Evolutionary conservation across 1,140 invertebrate genomes (phyloP), one percentile per base, ranked within the genome.

Genomic region (Drosophila bocqueti): DNA sequence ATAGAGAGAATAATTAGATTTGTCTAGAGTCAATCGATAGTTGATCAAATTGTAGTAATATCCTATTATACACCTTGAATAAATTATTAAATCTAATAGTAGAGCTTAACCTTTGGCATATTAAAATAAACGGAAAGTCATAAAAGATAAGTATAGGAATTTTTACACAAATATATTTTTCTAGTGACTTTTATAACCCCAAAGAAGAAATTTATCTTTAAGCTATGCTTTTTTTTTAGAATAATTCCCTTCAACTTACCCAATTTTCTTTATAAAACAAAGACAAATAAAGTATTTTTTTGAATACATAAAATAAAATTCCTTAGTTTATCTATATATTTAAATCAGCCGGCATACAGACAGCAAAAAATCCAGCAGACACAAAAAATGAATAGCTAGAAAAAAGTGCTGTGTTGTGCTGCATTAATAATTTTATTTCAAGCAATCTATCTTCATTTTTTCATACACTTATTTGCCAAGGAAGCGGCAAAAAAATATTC

Each of bases 401-500:
- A 74, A 68, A 78, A 49, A 76, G 21, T 43, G 77, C 67, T 64
- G 61, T 38, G 64, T 59, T 83, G 67, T 54, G 57, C 21, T 54
- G 75, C 74, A 83, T 83, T 83, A 69, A 68, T 64, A 80, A 83
- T 76, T 66, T 75, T 57, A 66, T 83, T 83, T 58, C 64, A 63
- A 50, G 65, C 72, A 29, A 80, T 89, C 63, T 69, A 83, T 89
- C 64, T 57, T 68, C 31, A 49, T 57, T 64, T 79, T 75, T 60
- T 63, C 43, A n/a, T 38, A 16, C 47, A 46, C 38, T 7, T 58
- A 47, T 75, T 71, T 57, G 21, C 40, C 61, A 60, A 73, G 62
- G 54, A 68, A 76, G 57, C 42, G 49, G 64, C 43, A 81, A 76
- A 80, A 77, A 66, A 58, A 50, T 45, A 82, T 40, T 66, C 73